Evolutionary conservation across 2,888 invertebrate species (phyloP), one percentile per base, ranked within the genome.

Genomic region (Idaea dimidiata): DNA sequence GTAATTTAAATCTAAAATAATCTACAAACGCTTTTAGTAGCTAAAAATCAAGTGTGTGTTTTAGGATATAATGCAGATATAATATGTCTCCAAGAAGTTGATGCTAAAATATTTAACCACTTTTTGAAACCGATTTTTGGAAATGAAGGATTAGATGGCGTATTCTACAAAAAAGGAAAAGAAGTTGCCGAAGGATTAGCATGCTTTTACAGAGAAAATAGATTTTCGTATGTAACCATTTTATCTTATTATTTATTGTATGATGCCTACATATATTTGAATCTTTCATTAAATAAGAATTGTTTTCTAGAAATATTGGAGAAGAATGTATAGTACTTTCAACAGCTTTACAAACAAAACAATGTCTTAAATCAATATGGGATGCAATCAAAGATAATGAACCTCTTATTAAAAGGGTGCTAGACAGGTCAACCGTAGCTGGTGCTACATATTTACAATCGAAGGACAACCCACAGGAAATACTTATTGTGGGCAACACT

Each of bases 31-130:
- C n/a, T n/a, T n/a, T n/a, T n/a, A 33, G 17, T 18, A 6, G 17
- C 7, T 1, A 54, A 43, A 59, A 58, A 33, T 60, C 31, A 57
- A 17, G 43, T 54, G 8, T 59, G 0, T 53, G 60, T 71, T 79
- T 60, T 65, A 95, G 97, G 97, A n/a, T 99, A 97, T 81, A 96
- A 98, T 89, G 95, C 95, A 54, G 99, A 99, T 83, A 90, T 99
- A 60, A 91, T 98, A 61, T 98, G 98, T 75, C 91, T 99, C 16
- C 99, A 99, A 94, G 99, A 99, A 93, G 97, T 98, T 0, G 99
- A 99, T 82, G 82, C 82, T 14, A 96, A 95, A 88, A 93, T 98
- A 58, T 98, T 96, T 84, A 87, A 94, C 7, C 80, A 93, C 68
- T 96, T 96, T 77, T 90, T 98, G 31, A 76, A 82, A 55, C 94